These are phyloP conservation scores for Dynastes hyllus DNA, from an alignment of 2,888 invertebrate genomes.

Conservation along the genomic window DNA sequence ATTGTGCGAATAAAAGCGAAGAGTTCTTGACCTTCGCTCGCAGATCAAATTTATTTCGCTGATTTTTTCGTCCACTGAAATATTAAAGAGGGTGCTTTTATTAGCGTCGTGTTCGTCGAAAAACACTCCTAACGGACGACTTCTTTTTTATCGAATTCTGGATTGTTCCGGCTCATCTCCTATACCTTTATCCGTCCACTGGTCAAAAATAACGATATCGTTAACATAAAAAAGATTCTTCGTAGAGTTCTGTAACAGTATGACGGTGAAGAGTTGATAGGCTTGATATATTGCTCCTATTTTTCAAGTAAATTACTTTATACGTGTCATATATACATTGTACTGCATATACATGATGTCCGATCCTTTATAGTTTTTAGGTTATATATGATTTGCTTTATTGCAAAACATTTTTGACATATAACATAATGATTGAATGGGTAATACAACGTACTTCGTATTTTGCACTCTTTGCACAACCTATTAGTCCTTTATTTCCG, in stretches of 20 bases:
- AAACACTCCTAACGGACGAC: background rate
- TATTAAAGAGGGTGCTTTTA: conserved; percentile 30
- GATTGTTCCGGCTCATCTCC: conserved; percentile 14
- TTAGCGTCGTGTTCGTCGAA: background rate
- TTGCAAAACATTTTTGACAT: too few relatives aligned
- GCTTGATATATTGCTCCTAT: background rate
- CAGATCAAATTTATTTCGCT: conserved; percentile 20
- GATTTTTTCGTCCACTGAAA: conserved; percentile 18
- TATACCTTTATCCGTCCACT: conserved; percentile 17
- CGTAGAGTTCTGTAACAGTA: background rate
- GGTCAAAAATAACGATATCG: conserved; percentile 28
- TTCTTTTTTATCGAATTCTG: conserved; percentile 15
- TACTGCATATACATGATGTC: background rate
- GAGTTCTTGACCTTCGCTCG: conserved; percentile 2
- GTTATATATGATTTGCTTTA: too few relatives aligned
- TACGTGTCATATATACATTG: background rate
- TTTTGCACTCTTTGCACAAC: too few relatives aligned
- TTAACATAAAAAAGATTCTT: conserved; percentile 6
- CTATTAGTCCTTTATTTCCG: too few relatives aligned
- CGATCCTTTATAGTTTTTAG: too few relatives aligned
- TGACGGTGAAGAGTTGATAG: background rate
- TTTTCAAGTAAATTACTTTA: background rate
- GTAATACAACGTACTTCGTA: too few relatives aligned
- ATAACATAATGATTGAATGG: too few relatives aligned
- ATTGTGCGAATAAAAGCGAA: background rate